These are phyloP conservation scores for Candidula unifasciata DNA, from an alignment of 2,888 invertebrate species.

Conservation along the genomic window DNA sequence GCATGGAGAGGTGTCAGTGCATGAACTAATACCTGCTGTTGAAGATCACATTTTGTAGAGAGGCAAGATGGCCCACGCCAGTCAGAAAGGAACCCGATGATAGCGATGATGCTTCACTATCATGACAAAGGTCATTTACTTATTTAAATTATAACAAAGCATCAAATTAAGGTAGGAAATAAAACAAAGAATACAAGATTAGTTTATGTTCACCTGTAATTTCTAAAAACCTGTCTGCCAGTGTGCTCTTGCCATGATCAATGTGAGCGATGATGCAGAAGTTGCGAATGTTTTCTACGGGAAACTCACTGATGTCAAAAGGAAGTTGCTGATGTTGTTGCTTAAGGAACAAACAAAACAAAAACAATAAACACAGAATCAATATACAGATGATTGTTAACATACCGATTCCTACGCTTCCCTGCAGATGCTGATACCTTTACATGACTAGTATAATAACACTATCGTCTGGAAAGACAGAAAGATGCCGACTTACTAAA, in stretches of 20 bases:
- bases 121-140: neutral
- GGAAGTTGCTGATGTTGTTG: conserved; percentile 51
- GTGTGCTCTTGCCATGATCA: conserved; percentile 98
- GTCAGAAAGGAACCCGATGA: too few species aligned
- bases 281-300: conserved; percentile 85
- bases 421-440: too few species aligned
- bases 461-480: too few species aligned
- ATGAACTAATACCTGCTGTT: too few species aligned
- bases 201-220: conserved; percentile 83
- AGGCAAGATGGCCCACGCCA: too few species aligned
- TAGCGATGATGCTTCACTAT: too few species aligned
- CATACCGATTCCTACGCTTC: too few species aligned
- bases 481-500: too few species aligned
- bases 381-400: too few species aligned
- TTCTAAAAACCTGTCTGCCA: conserved; percentile 96
- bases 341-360: neutral
- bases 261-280: conserved; percentile 99
- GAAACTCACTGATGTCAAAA: conserved; percentile 73
- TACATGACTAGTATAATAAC: too few species aligned
- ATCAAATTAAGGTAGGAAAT: neutral
- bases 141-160: neutral
- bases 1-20: too few species aligned
- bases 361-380: neutral
- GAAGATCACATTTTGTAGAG: too few species aligned
- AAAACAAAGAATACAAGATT: neutral